Percentiles rank a stretch among this genome's conserved stretches.
Evolutionary conservation across 2,113 vertebrate species (phyloP).

Genomic region (Capricornis sumatraensis): DNA sequence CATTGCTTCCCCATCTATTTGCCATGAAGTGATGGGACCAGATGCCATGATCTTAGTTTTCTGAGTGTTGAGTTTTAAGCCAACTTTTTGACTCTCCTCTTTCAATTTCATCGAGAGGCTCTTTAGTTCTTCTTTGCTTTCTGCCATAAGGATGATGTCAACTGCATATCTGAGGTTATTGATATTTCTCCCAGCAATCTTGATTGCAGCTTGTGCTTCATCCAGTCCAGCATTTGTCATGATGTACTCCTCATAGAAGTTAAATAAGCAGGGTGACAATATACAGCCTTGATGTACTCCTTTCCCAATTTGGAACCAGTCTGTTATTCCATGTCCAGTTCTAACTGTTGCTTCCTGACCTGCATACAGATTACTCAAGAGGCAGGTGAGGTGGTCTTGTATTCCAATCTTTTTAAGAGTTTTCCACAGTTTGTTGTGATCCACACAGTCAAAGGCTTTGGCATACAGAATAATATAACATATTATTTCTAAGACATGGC

Average conservation of each 20-base stretch:
- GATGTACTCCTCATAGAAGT: not conserved
- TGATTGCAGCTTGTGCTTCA: not conserved
- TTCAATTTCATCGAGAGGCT: not conserved
- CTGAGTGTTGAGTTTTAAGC: not conserved
- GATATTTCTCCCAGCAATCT: not conserved
- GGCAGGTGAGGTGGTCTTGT: not conserved
- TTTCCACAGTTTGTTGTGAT: not conserved
- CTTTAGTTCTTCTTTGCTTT: not conserved
- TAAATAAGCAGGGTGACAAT: not conserved
- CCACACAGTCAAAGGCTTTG: not conserved
- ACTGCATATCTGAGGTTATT: not conserved
- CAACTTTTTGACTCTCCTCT: not conserved
- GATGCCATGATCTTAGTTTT: not conserved
- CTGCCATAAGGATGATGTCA: not conserved
- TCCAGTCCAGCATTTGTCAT: not conserved
- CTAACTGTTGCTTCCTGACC: not conserved
- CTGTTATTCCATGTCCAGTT: not conserved
- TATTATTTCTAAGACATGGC: not conserved
- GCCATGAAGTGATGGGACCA: not conserved
- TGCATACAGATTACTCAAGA: not conserved
- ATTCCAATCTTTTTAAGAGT: not conserved
- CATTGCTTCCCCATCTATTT: not conserved
- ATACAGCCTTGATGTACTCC: not conserved
- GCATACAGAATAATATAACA: not conserved
- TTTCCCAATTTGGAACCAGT: not conserved